phyloP scores from a whole-genome alignment of 2,888 invertebrate genomes.

The Habrosyne pyritoides region DNA sequence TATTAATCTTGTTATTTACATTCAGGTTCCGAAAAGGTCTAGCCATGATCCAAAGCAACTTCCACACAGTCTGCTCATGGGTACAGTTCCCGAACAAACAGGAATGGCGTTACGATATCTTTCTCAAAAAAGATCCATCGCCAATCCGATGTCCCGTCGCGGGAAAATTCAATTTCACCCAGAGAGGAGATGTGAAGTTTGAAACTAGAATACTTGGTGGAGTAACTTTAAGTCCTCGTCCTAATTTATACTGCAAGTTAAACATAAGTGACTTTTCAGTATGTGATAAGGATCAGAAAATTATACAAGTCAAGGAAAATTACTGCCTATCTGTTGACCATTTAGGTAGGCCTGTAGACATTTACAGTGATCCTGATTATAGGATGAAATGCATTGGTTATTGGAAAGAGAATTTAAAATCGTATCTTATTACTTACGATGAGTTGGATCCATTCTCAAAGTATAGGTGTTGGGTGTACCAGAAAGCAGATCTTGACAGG shows the following conservation, averaged over 20 bases:
- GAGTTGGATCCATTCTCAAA: conserved; percentile 97
- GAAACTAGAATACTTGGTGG: conserved; percentile 97
- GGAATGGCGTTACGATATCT: conserved; percentile 94
- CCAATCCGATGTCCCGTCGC: conserved; percentile 98
- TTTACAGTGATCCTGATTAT: conserved; percentile 98
- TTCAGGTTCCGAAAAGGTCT: conserved; percentile 92
- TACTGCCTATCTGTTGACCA: conserved; percentile 98
- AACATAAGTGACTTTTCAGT: conserved; percentile 98
- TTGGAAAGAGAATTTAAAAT: conserved; percentile 99
- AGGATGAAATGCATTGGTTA: conserved; percentile 98
- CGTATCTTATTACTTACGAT: conserved; percentile 97
- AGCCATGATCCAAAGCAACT: conserved; percentile 95
- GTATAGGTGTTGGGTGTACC: conserved; percentile 99
- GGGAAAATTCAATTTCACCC: conserved; percentile 97
- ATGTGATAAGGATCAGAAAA: conserved; percentile 97
- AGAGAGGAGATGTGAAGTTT: conserved; percentile 94
- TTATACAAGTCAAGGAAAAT: conserved; percentile 96
- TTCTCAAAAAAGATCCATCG: conserved; percentile 93
- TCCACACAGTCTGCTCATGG: conserved; percentile 97
- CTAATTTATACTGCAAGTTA: conserved; percentile 95
- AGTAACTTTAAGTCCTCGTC: conserved; percentile 96
- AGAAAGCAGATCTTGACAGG: conserved; percentile 96
- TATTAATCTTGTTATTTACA: conserved; percentile 16
- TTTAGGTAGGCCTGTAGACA: conserved; percentile 96
- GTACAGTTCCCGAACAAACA: conserved; percentile 94